Conservation (phyloP, 2,113 vertebrate genomes). For the Grammomys surdaster region DNA sequence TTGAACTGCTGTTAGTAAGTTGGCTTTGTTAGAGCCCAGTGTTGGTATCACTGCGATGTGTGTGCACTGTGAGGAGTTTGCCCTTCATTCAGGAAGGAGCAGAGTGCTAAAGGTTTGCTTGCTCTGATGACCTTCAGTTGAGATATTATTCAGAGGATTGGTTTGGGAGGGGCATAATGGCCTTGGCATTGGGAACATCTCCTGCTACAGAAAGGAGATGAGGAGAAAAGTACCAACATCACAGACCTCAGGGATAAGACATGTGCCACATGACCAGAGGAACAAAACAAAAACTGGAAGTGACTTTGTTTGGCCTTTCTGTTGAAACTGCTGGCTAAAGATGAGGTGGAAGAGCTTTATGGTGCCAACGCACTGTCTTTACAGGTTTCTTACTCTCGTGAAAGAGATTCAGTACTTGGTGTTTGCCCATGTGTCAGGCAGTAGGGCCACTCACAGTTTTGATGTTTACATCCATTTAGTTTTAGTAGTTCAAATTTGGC, state of each 20-base stretch:
- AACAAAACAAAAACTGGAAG: background rate
- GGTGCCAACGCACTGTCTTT: background rate
- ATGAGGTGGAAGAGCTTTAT: background rate
- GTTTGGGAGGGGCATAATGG: too few relatives aligned
- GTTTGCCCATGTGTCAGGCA: background rate
- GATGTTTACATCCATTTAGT: background rate
- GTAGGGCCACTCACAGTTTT: background rate
- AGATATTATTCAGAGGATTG: background rate
- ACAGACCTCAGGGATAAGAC: background rate
- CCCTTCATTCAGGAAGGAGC: background rate
- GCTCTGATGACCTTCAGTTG: background rate
- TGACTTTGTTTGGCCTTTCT: background rate
- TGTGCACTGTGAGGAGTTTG: background rate
- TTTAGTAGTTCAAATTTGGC: slow-evolving; percentile 23
- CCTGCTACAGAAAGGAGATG: background rate
- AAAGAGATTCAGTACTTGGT: background rate
- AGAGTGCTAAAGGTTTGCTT: background rate
- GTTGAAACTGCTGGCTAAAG: background rate
- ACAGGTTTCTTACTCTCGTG: background rate
- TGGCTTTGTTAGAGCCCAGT: background rate
- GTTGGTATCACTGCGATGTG: background rate
- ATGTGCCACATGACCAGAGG: background rate
- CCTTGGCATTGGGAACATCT: background rate
- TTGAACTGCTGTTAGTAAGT: background rate
- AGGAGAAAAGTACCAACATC: background rate